Evolutionary conservation across 2,888 invertebrate genomes (phyloP), one percentile per base, ranked within the genome.

Genomic region (Aspidapion aeneum): DNA sequence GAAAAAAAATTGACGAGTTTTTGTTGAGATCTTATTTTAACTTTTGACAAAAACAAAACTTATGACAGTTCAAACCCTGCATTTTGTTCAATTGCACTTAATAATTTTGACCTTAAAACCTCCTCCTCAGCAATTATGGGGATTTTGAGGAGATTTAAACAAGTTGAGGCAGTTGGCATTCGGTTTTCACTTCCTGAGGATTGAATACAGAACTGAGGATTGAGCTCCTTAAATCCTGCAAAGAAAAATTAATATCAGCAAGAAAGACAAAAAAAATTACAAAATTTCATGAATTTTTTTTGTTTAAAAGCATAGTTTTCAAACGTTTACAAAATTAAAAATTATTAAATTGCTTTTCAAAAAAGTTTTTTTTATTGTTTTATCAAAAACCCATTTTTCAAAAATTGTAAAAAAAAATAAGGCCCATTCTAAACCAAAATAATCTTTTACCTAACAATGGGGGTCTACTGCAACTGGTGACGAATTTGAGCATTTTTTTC

Each of bases 381-480:
- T n/a, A n/a, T n/a, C n/a, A n/a, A n/a, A n/a, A n/a, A n/a, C n/a
- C n/a, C n/a, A n/a, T n/a, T n/a, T n/a, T n/a, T n/a, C n/a, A n/a
- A n/a, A n/a, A n/a, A n/a, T n/a, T n/a, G n/a, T n/a, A n/a, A n/a
- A n/a, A n/a, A n/a, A n/a, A n/a, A n/a, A n/a, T n/a, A n/a, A n/a
- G n/a, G n/a, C n/a, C n/a, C n/a, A n/a, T n/a, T n/a, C n/a, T n/a
- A n/a, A n/a, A n/a, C n/a, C n/a, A n/a, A n/a, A n/a, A n/a, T n/a
- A n/a, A n/a, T n/a, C n/a, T 35, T 35, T 35, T 35, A 1, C 99
- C 99, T 51, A 99, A 82, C 21, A 99, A 83, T 0, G 99, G 99
- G 1, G 98, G 96, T 64, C 98, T 82, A 0, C 98, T 98, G 77
- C 98, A 98, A 77, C 97, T 96, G 1, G 99, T 99, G 52, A 98